Evolutionary conservation across 2,888 invertebrate genomes (phyloP), one percentile per base, ranked within the genome.

Genomic region (Hyposoter dolosus): DNA sequence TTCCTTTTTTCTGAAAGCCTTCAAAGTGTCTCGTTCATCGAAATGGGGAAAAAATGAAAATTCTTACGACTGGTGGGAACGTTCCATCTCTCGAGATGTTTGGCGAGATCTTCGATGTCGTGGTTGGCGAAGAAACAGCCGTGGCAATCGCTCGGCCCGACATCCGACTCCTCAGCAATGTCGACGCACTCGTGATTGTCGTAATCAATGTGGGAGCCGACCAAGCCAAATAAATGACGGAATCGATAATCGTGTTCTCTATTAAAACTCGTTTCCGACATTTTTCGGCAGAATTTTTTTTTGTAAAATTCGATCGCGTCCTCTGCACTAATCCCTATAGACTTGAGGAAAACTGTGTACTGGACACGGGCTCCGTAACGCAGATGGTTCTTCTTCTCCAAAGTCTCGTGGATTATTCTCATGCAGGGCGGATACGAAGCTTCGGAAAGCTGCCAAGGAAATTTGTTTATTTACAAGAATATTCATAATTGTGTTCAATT

Each of bases 341-440:
- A 99, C 95, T 99, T 99, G 1, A 99, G 94, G 93, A 99, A 99
- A 47, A 99, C 95, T 0, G 98, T 98, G 94, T 98, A 99, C 91
- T 99, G 98, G 90, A 98, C 95, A 82, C 99, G 96, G 0, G 97
- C 98, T 35, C 96, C 96, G 94, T 99, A 98, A 90, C 96, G 97
- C 72, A 99, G 95, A 94, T 99, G 99, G 93, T 99, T 98, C 23
- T 96, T 96, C 10, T 95, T 94, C 84, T 96, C 95, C 9, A 99
- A 93, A 23, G 96, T 95, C 83, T 98, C 97, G 93, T 99, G 98
- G 82, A 99, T 95, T 84, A 96, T 96, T 89, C 97, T 96, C 99
- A 99, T 99, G 92, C 99, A 99, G 17, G 98, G 95, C 1, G 99
- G 99, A 94, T 97, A 99, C 12, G 98, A 98, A 90, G 97, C 96